Percentiles rank a stretch among this genome's conserved stretches.
These are phyloP conservation scores for Takifugu rubripes DNA, from an alignment of 2,797 vertebrate species.

Conservation along the genomic window DNA sequence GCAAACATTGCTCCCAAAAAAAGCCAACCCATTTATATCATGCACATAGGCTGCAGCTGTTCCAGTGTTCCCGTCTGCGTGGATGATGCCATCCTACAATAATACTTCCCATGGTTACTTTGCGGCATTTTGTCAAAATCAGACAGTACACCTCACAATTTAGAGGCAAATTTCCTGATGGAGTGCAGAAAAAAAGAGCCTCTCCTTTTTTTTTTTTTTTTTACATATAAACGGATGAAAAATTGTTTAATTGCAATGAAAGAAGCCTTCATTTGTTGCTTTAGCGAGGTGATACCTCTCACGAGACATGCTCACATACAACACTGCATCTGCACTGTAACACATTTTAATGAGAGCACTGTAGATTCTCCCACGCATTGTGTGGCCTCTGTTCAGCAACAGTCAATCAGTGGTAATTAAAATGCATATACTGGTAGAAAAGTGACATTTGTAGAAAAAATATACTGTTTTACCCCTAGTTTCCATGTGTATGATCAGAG, in stretches of 20 bases:
- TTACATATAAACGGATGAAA: neutral
- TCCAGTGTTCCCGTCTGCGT: constrained; percentile 24
- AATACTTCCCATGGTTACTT: constrained; percentile 48
- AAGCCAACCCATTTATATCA: constrained; percentile 7
- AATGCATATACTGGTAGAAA: constrained; percentile 8
- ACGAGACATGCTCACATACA: constrained; percentile 3
- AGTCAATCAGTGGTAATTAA: constrained; percentile 23
- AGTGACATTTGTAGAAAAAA: neutral
- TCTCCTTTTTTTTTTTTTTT: neutral
- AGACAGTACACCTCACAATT: constrained; percentile 29
- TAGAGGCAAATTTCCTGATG: constrained; percentile 28
- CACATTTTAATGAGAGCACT: constrained; percentile 15
- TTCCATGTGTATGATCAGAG: neutral
- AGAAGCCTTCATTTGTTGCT: neutral
- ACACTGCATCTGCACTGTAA: neutral
- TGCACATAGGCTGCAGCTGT: constrained; percentile 14
- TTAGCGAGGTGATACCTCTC: neutral
- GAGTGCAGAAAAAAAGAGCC: constrained; percentile 3
- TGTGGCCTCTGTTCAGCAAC: neutral
- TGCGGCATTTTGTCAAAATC: constrained; percentile 40
- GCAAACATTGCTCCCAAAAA: constrained; percentile 16
- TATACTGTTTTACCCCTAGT: neutral
- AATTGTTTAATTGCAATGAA: neutral
- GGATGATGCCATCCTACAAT: constrained; percentile 47
- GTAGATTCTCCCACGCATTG: constrained; percentile 16